A percentile compares a stretch with the other conserved stretches of the same genome.
phyloP scores from a whole-genome alignment of 2,113 vertebrate genomes.

The Periophthalmus modestus region DNA sequence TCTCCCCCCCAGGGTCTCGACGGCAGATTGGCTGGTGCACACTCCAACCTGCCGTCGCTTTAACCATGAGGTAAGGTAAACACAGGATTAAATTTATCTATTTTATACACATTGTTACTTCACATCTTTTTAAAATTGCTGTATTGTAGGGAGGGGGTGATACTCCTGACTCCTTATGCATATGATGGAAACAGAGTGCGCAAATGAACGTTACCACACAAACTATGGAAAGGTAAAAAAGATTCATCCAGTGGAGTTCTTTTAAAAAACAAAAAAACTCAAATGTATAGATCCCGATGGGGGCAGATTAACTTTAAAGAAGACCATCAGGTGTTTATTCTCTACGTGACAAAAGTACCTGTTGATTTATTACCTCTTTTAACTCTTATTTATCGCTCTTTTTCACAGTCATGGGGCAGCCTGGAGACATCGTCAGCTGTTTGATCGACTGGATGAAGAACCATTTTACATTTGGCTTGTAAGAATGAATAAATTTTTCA shows the following conservation, averaged over 20 bases:
- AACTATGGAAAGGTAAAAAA: slow-evolving; percentile 94
- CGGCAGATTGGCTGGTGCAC: slow-evolving; percentile 99
- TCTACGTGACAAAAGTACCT: not conserved
- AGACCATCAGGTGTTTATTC: too few species aligned
- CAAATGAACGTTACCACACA: slow-evolving; percentile 96
- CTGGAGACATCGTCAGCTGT: slow-evolving; percentile 97
- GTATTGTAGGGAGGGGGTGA: slow-evolving; percentile 89
- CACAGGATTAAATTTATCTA: not conserved
- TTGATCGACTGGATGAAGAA: slow-evolving; percentile 93
- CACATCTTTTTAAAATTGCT: not conserved
- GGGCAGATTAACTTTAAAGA: too few species aligned
- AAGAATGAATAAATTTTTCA: slow-evolving; percentile 59
- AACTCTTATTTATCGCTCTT: not conserved
- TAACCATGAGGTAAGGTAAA: slow-evolving; percentile 98
- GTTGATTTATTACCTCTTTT: not conserved
- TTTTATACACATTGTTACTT: not conserved
- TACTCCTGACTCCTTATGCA: slow-evolving; percentile 92
- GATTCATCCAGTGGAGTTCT: too few species aligned
- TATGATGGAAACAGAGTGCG: slow-evolving; percentile 96
- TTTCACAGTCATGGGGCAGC: slow-evolving; percentile 91
- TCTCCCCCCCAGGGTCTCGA: slow-evolving; percentile 98
- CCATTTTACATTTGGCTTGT: slow-evolving; percentile 95
- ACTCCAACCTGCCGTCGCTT: slow-evolving; percentile 94
- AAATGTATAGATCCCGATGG: too few species aligned
- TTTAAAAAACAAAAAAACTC: too few species aligned